Evolutionary conservation across 2,888 invertebrate species (phyloP), one percentile per base, ranked within the genome.

Genomic region (Drosophila neutralis): DNA sequence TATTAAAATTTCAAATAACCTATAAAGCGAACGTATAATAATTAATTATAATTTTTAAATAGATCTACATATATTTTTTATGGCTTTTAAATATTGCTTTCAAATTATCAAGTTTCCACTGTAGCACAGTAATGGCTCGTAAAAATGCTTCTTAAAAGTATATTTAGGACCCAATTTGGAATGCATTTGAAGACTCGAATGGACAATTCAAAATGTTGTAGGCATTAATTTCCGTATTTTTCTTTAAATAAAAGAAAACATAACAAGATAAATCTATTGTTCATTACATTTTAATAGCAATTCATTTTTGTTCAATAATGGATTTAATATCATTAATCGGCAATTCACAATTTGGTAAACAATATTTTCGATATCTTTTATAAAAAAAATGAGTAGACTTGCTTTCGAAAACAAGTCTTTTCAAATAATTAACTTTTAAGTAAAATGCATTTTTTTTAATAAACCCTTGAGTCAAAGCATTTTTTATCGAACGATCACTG

Each of bases 401-500:
- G 4, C n/a, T 40, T 40, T n/a, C 10, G 4, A n/a, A n/a, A n/a
- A 2, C 4, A 10, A 40, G 4, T 11, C n/a, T n/a, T 8, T 40
- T n/a, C 10, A n/a, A 45, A 21, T 24, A 7, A 45, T 8, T 1
- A 15, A 15, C 45, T 24, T 15, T 45, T 8, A 24, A 45, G 8
- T 10, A 21, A 21, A 4, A 13, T 0, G 21, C 8, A 13, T n/a
- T 1, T 45, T 42, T 21, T 45, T 45, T 15, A 45, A 24, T 24
- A 24, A 15, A 0, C 24, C 4, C 15, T 15, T 15, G 29, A 33
- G n/a, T 11, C 24, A 29, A 24, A 18, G 38, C 18, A 29, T 52
- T 52, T 36, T 42, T 35, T 49, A 40, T 45, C 24, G 35, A 65
- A 18, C 10, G 18, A 51, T 35, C 65, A 65, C 65, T 65, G 51